These are phyloP conservation scores for Myotis vivesi DNA, from an alignment of 2,797 vertebrate species.

Conservation along the genomic window DNA sequence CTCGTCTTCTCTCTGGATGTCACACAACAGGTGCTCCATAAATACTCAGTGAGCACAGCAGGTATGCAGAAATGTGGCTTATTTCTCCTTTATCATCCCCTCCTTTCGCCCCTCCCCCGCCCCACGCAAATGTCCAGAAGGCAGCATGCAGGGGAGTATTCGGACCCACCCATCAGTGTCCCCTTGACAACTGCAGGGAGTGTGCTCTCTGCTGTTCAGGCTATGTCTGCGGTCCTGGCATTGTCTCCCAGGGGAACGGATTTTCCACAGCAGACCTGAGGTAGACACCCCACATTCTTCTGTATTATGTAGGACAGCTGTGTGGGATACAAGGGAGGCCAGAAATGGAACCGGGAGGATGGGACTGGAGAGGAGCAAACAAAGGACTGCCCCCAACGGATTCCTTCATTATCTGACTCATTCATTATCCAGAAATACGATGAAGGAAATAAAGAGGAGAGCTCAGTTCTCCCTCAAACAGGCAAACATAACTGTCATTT, in stretches of 20 bases:
- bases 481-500: background rate
- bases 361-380: background rate
- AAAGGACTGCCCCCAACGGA: background rate
- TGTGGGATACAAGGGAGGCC: background rate
- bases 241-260: background rate
- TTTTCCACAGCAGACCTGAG: slow-evolving; percentile 43
- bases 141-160: background rate
- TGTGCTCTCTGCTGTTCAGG: background rate
- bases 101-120: fast-evolving
- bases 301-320: slow-evolving; percentile 49
- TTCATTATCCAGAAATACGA: background rate
- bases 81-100: background rate
- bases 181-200: background rate
- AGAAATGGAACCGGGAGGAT: background rate
- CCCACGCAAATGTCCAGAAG: background rate
- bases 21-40: slow-evolving; percentile 30
- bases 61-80: slow-evolving; percentile 32
- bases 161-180: background rate
- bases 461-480: background rate
- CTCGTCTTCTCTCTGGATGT: background rate
- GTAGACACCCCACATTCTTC: slow-evolving; percentile 53
- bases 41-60: background rate
- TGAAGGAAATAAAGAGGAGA: background rate
- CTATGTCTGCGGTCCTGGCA: background rate
- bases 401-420: background rate